These are phyloP conservation scores for Fregetta grallaria DNA, from an alignment of 2,113 vertebrate species.

Conservation along the genomic window DNA sequence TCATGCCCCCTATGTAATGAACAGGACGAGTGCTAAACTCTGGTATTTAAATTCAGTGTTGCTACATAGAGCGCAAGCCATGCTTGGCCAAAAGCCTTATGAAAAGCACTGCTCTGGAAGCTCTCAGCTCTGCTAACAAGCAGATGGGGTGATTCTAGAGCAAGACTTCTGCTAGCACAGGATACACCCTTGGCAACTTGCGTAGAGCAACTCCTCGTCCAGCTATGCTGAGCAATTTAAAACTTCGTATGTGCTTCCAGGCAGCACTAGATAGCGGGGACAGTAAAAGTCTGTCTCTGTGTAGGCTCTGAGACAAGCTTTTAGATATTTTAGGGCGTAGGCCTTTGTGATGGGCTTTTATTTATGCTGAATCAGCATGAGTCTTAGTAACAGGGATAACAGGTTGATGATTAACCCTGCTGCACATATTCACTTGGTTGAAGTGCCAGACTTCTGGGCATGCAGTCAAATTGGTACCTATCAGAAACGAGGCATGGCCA, in stretches of 20 bases:
- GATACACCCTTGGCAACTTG: neutral
- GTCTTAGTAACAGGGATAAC: neutral
- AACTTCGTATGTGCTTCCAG: rapidly evolving
- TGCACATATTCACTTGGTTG: neutral
- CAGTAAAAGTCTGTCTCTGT: neutral
- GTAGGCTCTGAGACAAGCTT: neutral
- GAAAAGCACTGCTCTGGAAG: neutral
- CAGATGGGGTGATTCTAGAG: neutral
- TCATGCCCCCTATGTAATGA: rapidly evolving
- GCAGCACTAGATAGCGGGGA: neutral
- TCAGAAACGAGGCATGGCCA: neutral
- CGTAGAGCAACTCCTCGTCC: rapidly evolving
- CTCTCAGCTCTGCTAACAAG: neutral
- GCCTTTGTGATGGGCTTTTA: neutral
- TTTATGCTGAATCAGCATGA: neutral
- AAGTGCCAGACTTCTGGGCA: neutral
- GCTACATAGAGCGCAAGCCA: neutral
- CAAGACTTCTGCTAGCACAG: neutral
- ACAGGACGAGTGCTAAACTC: neutral
- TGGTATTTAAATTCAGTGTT: neutral
- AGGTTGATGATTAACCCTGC: neutral
- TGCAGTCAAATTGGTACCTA: neutral
- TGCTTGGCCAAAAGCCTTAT: neutral
- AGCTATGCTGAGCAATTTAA: neutral
- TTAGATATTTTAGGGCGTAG: neutral